Percentiles rank a stretch among this genome's conserved stretches.
Conservation (phyloP, 2,797 vertebrate genomes). For the Hemibagrus guttatus region DNA sequence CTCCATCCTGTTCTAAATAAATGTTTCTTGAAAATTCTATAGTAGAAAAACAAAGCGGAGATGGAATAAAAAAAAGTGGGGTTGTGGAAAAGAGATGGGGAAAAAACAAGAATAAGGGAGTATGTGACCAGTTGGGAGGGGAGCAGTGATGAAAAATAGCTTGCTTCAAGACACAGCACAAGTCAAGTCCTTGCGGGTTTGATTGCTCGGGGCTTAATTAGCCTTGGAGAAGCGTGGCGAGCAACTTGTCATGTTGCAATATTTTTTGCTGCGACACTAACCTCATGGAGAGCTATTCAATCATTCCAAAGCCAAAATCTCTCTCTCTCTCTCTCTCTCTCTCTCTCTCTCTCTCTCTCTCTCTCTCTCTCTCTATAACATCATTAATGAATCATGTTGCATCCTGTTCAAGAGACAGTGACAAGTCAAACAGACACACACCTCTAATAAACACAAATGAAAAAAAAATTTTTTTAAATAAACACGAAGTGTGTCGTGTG, state of each 20-base stretch:
- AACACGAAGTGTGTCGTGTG: too few species aligned
- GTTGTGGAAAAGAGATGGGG: constrained; percentile 28
- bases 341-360: neutral
- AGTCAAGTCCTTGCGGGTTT: constrained; percentile 56
- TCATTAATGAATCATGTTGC: constrained; percentile 44
- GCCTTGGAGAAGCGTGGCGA: constrained; percentile 59
- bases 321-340: constrained; percentile 7
- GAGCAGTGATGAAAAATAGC: constrained; percentile 54
- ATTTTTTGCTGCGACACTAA: constrained; percentile 58
- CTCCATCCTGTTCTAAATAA: constrained; percentile 34
- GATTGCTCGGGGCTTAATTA: constrained; percentile 67
- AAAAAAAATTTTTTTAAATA: too few species aligned
- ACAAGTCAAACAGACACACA: constrained; percentile 6
- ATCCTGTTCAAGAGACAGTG: constrained; percentile 5
- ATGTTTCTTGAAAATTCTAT: constrained; percentile 11
- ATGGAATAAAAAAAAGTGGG: constrained; percentile 9
- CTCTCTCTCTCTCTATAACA: neutral
- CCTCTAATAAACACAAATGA: neutral
- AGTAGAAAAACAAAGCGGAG: constrained; percentile 26
- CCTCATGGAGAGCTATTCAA: constrained; percentile 51
- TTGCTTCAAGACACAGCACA: constrained; percentile 60
- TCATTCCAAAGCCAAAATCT: constrained; percentile 49
- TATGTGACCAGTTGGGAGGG: constrained; percentile 33
- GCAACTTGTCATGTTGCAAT: constrained; percentile 58
- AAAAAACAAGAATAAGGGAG: neutral